Base-by-base conservation (phyloP, 2,797 vertebrate genomes). In the Rousettus madagascariensis region DNA sequence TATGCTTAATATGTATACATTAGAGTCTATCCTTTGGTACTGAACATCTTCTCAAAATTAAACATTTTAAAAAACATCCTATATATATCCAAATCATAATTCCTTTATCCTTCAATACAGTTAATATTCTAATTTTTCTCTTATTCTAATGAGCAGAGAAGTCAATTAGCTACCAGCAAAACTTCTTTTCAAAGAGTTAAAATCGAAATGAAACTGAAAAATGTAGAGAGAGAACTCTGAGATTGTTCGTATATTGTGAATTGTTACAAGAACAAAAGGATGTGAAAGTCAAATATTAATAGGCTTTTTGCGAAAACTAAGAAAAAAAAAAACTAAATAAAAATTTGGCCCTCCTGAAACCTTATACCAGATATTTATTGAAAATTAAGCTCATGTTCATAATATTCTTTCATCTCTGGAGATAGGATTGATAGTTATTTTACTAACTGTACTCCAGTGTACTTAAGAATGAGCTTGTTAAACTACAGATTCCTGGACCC, bases 151-250 rank as follows among this genome's bases (percentile, higher is more conserved):
- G 13, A 86, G 36, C 22, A 51, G 24, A 30, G 22, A 78, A 77
- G 17, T 46, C 49, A 61, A n/a, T 82, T 55, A 80, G 26, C 22
- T 57, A 79, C 19, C 53, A 91, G 9, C 55, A 57, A 57, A 91
- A 19, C 15, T 12, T 49, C 46, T 74, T n/a, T 77, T 8, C 38
- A 91, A 30, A 43, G 57, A 33, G 36, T 69, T 59, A 93, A 96
- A 78, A 79, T 83, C 30, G 66, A 90, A 91, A 49, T 74, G 19
- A 90, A 26, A 82, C n/a, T 65, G 6, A 82, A 82, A 87, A 89
- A 69, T 43, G 8, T 24, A 57, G 17, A 55, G 3, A 65, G 4
- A 4, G 5, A 74, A 65, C 51, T 57, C 16, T 85, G 69, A 87
- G 68, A 20, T 36, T 69, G 28, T 69, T 86, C 74, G 6, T 38